These are phyloP conservation scores for Drosophila miranda DNA, from an alignment of 1,140 invertebrate species.

Conservation along the genomic window DNA sequence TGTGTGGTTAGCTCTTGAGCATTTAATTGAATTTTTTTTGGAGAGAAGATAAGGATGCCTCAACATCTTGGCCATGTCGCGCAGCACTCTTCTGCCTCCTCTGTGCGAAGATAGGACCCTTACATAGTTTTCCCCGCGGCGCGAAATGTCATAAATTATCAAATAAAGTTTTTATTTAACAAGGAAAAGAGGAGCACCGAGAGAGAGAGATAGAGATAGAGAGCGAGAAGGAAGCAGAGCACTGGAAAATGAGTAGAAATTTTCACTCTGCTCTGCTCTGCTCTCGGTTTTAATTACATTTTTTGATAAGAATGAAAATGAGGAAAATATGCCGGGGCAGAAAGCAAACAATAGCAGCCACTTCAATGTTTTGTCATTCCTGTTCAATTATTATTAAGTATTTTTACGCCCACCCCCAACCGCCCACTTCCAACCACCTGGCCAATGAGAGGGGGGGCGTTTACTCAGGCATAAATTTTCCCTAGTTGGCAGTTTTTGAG, in stretches of 20 bases:
- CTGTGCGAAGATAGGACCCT: neutral
- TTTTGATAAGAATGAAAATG: slow-evolving; percentile 26
- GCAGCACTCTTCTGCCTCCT: neutral
- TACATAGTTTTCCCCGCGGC: slow-evolving; percentile 60
- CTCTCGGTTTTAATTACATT: slow-evolving; percentile 45
- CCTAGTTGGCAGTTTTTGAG: slow-evolving; percentile 19
- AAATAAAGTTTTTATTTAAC: slow-evolving; percentile 71
- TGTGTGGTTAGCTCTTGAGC: slow-evolving; percentile 64
- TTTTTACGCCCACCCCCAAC: neutral
- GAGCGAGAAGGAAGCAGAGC: neutral
- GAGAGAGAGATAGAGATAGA: no score
- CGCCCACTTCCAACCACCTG: no score
- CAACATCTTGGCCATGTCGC: slow-evolving; percentile 53
- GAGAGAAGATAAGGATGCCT: slow-evolving; percentile 38
- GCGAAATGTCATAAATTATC: slow-evolving; percentile 69
- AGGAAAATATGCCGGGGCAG: slow-evolving; percentile 18
- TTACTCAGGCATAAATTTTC: slow-evolving; percentile 29
- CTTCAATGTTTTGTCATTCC: slow-evolving; percentile 17
- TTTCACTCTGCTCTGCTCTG: neutral
- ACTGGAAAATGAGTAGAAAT: slow-evolving; percentile 8
- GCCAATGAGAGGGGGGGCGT: neutral
- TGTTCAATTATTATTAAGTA: slow-evolving; percentile 36
- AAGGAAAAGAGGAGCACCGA: slow-evolving; percentile 6
- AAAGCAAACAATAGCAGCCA: slow-evolving; percentile 13
- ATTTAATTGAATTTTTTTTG: slow-evolving; percentile 72